Evolutionary conservation across 1,140 invertebrate genomes (phyloP).

Genomic region (Lepidostoma basale): DNA sequence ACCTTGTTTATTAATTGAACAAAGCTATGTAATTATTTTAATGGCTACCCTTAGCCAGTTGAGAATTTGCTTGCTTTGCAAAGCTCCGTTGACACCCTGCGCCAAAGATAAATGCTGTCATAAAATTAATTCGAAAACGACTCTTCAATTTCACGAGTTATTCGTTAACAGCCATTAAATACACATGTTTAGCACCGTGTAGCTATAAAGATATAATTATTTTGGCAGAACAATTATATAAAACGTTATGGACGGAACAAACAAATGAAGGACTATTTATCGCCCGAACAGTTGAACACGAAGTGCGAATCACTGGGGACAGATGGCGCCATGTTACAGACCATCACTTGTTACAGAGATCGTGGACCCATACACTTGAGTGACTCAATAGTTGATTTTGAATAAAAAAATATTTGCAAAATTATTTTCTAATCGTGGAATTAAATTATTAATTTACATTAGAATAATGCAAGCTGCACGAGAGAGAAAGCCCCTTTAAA

Average conservation of each 20-base stretch:
- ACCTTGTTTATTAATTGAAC: no score
- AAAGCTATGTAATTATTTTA: no score
- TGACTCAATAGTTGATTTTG: neutral
- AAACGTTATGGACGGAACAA: neutral
- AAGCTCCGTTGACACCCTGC: no score
- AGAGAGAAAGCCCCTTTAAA: no score
- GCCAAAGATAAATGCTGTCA: no score
- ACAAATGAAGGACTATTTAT: neutral
- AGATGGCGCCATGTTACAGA: neutral
- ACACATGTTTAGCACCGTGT: neutral
- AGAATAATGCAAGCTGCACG: no score
- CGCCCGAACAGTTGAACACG: neutral
- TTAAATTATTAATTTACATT: no score
- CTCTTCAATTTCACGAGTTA: no score
- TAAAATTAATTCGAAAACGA: no score
- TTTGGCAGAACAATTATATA: slow-evolving; percentile 1
- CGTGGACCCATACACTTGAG: neutral
- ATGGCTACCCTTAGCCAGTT: no score
- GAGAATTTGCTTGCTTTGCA: no score
- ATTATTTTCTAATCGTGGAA: neutral
- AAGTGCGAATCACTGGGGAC: neutral
- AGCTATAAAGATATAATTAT: neutral
- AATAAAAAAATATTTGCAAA: neutral
- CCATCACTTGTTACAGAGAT: neutral
- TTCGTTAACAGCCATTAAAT: neutral